Evolutionary conservation across 2,113 vertebrate species (phyloP), one percentile per base, ranked within the genome.

Genomic region (Triplophysa tibetana): DNA sequence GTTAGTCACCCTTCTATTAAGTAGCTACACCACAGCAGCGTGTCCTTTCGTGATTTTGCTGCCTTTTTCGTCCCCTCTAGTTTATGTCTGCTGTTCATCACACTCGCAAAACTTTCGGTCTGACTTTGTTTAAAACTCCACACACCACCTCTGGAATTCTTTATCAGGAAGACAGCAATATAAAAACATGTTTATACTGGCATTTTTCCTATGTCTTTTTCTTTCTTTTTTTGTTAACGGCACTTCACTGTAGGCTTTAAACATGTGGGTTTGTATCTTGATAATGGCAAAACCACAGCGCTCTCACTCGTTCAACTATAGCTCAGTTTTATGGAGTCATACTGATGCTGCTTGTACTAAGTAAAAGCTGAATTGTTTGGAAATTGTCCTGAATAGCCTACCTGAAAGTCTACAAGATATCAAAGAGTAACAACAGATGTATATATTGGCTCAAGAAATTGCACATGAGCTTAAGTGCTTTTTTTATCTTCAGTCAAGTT

Each of bases 31-130:
- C 29, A 82, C 64, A 88, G 86, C 79, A 29, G 81, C 70, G 65
- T 82, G 75, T 80, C 62, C n/a, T 33, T 77, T 87, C 84, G 90
- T 86, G 86, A 87, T 90, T 89, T 88, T 84, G 88, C 86, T 82
- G 85, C 54, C 81, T 75, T 84, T 84, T 78, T 81, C 85, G 70
- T 76, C 66, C 68, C 80, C 52, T 24, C 88, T 84, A 83, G 85
- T 89, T 90, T 90, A 87, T 90, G 92, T 89, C 89, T 93, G 91
- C 87, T 88, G 85, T 92, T 92, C 88, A 82, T 93, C 89, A 91
- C 74, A 85, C 86, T 87, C 84, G 83, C 85, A 83, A 89, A 91
- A 85, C 83, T 79, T 86, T 87, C 78, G 80, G 78, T 79, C 67
- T 80, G 56, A 81, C 82, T 86, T 88, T 90, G 83, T 89, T 91